Percentiles rank a stretch among this genome's conserved stretches.
Conservation (phyloP, 2,113 vertebrate species). For the Lampris megalopsis region DNA sequence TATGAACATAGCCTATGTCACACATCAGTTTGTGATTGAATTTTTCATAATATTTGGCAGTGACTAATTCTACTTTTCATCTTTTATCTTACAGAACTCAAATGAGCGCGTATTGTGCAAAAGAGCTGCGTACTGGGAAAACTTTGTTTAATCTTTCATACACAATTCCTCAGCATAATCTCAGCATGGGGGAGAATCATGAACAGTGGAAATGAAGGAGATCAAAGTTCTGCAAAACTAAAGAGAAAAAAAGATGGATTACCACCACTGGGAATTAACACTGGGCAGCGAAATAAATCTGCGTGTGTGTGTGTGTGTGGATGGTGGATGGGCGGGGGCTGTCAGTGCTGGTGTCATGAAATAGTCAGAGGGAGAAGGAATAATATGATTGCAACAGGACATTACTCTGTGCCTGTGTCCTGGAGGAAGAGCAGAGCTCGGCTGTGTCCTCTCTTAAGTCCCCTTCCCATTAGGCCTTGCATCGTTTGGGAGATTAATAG, state of each 20-base stretch:
- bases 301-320: not conserved
- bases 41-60: too few relatives aligned
- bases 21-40: too few relatives aligned
- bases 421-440: slow-evolving; percentile 60
- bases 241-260: slow-evolving; percentile 55
- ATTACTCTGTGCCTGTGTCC: slow-evolving; percentile 68
- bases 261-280: slow-evolving; percentile 57
- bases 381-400: slow-evolving; percentile 69
- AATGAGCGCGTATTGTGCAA: slow-evolving; percentile 2
- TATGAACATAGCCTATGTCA: too few relatives aligned
- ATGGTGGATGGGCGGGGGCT: not conserved
- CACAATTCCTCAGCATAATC: slow-evolving; percentile 27
- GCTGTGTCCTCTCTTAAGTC: slow-evolving; percentile 66
- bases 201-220: slow-evolving; percentile 45
- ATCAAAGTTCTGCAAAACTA: slow-evolving; percentile 55
- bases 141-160: slow-evolving; percentile 32
- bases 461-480: slow-evolving; percentile 69
- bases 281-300: slow-evolving; percentile 50
- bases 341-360: slow-evolving; percentile 45
- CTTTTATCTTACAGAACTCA: not conserved
- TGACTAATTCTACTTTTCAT: not conserved
- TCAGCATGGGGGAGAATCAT: slow-evolving; percentile 31
- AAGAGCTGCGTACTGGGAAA: not conserved
- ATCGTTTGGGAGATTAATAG: slow-evolving; percentile 76
- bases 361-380: slow-evolving; percentile 43